phyloP scores from a whole-genome alignment of 2,113 vertebrate genomes.

The Sterna hirundo region DNA sequence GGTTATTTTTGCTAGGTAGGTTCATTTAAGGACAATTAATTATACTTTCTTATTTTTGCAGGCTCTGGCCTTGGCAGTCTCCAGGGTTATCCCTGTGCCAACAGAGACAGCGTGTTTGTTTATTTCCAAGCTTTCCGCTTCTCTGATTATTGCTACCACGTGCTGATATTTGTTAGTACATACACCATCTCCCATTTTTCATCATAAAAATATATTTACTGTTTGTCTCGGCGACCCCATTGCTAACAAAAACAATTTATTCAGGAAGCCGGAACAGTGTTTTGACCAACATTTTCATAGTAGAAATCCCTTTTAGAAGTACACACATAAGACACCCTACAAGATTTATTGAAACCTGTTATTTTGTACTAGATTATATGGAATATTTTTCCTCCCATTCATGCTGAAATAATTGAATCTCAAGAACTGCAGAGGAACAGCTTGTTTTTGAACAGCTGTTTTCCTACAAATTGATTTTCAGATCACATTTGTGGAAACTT shows the following conservation, averaged over 20 bases:
- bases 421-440: not conserved
- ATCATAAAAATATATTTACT: conserved; percentile 9
- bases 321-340: accelerated
- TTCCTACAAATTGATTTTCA: not conserved
- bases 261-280: not conserved
- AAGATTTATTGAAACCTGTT: not conserved
- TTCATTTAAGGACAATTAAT: conserved; percentile 68
- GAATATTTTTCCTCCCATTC: not conserved
- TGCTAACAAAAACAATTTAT: not conserved
- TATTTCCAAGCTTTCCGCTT: conserved; percentile 52
- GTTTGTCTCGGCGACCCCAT: not conserved
- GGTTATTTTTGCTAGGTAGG: not conserved
- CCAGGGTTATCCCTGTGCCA: conserved; percentile 57
- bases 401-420: not conserved
- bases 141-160: conserved; percentile 31
- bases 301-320: not conserved
- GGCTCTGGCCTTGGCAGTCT: conserved; percentile 55
- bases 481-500: not conserved
- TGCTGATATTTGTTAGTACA: conserved; percentile 25
- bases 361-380: not conserved
- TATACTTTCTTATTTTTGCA: conserved; percentile 49
- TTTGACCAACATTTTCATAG: not conserved
- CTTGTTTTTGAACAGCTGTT: not conserved
- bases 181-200: not conserved
- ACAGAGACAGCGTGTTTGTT: conserved; percentile 36